Evolutionary conservation across 2,113 vertebrate species (phyloP).

Genomic region (Seriola dumerili): DNA sequence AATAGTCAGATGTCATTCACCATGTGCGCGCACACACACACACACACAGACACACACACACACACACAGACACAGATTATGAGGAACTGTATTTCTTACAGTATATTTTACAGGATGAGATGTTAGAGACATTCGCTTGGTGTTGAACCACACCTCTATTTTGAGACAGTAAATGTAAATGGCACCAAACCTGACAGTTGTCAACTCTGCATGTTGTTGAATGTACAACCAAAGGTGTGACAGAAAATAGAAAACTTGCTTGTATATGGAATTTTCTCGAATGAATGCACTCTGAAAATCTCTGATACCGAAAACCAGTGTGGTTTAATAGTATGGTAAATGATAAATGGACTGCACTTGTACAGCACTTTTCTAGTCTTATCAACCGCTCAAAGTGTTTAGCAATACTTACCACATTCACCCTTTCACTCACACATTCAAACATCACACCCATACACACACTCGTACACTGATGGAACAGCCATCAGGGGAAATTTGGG

Average conservation of each 20-base stretch:
- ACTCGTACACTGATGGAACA: too few relatives aligned
- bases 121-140: not conserved
- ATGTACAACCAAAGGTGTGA: not conserved
- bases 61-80: not conserved
- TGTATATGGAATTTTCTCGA: not conserved
- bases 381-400: too few relatives aligned
- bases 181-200: not conserved
- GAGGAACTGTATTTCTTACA: not conserved
- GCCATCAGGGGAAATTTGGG: too few relatives aligned
- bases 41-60: not conserved
- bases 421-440: too few relatives aligned
- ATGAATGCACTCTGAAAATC: not conserved
- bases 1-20: not conserved
- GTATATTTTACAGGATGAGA: not conserved
- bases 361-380: too few relatives aligned
- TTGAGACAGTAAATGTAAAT: not conserved
- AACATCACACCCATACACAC: too few relatives aligned
- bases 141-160: not conserved
- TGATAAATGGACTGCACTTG: too few relatives aligned
- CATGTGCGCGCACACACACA: not conserved
- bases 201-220: not conserved
- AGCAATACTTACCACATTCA: too few relatives aligned
- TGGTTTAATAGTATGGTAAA: not conserved
- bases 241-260: not conserved
- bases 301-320: not conserved